Conservation (phyloP, 92 coral and sea anemone species). For the Nematostella vectensis region DNA sequence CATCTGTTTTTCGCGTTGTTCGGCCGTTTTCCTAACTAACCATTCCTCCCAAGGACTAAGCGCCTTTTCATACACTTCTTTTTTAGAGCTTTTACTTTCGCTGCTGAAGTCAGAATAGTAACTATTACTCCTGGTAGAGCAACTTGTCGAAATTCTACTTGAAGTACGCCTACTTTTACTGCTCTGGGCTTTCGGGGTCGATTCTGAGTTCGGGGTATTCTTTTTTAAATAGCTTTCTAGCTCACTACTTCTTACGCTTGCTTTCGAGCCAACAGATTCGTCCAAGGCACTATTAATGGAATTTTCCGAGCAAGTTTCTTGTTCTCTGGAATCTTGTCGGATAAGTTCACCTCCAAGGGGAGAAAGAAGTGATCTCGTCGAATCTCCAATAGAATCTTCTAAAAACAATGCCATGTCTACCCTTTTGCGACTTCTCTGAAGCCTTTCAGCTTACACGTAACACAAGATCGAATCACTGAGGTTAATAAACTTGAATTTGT, state of each 20-base stretch:
- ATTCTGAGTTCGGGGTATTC: neutral
- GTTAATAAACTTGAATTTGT: no score
- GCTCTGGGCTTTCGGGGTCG: neutral
- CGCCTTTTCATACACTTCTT: slow-evolving; percentile 13
- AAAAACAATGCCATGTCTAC: no score
- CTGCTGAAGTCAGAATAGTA: neutral
- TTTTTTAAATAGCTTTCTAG: neutral
- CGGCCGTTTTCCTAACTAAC: slow-evolving; percentile 63
- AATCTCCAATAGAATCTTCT: slow-evolving; percentile 85
- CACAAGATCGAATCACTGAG: no score
- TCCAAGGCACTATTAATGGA: neutral
- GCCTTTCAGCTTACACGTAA: no score
- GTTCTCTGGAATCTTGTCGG: neutral
- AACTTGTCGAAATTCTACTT: neutral
- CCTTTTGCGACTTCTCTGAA: no score
- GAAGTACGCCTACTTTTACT: neutral
- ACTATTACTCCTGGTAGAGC: neutral
- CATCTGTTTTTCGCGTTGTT: slow-evolving; percentile 57
- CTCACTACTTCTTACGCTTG: neutral
- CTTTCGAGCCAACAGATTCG: neutral
- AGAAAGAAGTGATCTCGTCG: slow-evolving; percentile 86
- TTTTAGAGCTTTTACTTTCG: slow-evolving; percentile 1
- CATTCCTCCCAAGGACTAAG: slow-evolving; percentile 91
- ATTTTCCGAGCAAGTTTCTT: neutral
- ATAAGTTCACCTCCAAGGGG: slow-evolving; percentile 27